A percentile compares a stretch with the other conserved stretches of the same genome.
phyloP scores from a whole-genome alignment of 1,140 invertebrate genomes.

The Zaprionus camerounensis region DNA sequence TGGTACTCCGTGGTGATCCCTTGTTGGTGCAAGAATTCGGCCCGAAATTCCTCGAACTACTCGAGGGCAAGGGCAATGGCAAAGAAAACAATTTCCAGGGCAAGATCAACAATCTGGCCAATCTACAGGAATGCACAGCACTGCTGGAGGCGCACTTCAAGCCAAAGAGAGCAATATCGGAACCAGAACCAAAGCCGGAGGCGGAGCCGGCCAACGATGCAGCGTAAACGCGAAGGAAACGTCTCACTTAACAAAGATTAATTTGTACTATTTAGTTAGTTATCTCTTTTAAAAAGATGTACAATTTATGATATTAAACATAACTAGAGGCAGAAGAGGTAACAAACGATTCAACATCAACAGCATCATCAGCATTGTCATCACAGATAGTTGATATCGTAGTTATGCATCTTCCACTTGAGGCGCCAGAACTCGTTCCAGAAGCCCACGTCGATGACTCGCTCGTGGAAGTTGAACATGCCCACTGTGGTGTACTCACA shows the following conservation, averaged over 20 bases:
- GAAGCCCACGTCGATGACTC: slow-evolving; percentile 92
- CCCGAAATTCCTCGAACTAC: slow-evolving; percentile 86
- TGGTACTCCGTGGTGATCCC: slow-evolving; percentile 87
- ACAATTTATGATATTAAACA: slow-evolving; percentile 82
- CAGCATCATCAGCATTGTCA: background rate
- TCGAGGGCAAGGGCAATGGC: slow-evolving; percentile 88
- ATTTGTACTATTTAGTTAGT: slow-evolving; percentile 49
- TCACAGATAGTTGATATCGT: slow-evolving; percentile 89
- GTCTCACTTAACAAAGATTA: slow-evolving; percentile 25
- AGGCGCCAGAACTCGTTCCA: slow-evolving; percentile 90
- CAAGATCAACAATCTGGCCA: slow-evolving; percentile 86
- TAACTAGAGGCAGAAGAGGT: slow-evolving; percentile 39
- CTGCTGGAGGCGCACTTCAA: slow-evolving; percentile 79
- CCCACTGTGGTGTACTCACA: slow-evolving; percentile 89
- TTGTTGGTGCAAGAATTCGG: slow-evolving; percentile 85
- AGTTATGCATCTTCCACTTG: slow-evolving; percentile 89
- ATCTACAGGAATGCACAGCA: slow-evolving; percentile 84
- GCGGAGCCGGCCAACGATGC: background rate
- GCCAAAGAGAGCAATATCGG: slow-evolving; percentile 75
- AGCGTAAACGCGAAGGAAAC: background rate
- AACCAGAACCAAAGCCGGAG: slow-evolving; percentile 31
- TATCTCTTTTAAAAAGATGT: slow-evolving; percentile 30
- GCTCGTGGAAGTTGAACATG: slow-evolving; percentile 86
- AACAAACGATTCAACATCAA: slow-evolving; percentile 25
- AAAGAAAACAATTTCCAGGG: slow-evolving; percentile 87